These are phyloP conservation scores for Chaetophractus vellerosus DNA, from an alignment of 2,797 vertebrate genomes.

Conservation along the genomic window DNA sequence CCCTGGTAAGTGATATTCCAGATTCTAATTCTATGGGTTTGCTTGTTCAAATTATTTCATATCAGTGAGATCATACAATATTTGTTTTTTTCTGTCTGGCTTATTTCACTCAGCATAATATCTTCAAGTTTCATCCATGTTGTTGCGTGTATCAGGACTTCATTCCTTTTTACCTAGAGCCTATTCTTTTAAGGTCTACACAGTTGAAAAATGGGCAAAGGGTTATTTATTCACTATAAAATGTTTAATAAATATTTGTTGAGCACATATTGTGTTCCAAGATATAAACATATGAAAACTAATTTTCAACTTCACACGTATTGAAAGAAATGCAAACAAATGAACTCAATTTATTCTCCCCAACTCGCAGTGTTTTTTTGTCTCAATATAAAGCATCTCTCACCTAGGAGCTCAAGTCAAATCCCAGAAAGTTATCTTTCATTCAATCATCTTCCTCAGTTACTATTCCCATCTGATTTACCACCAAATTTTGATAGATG, in stretches of 20 bases:
- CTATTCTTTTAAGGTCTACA: not conserved
- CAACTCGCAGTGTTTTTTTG: not conserved
- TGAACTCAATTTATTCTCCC: not conserved
- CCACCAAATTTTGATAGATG: not conserved
- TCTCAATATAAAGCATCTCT: not conserved
- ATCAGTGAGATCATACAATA: no score
- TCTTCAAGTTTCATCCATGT: no score
- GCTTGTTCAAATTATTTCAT: no score
- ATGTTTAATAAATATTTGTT: not conserved
- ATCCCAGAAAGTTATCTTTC: not conserved
- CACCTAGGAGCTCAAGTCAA: not conserved
- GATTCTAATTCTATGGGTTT: no score
- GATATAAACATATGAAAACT: not conserved
- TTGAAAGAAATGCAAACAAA: not conserved
- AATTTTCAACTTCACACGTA: not conserved
- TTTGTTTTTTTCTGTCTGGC: no score
- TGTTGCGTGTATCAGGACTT: no score
- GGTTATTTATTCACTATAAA: not conserved
- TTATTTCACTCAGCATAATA: no score
- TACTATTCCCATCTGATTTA: not conserved
- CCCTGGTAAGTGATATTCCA: no score
- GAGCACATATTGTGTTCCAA: not conserved
- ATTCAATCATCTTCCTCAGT: not conserved
- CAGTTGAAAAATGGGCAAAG: slow-evolving; percentile 10
- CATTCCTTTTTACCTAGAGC: not conserved